Evolutionary conservation across 2,888 invertebrate species (phyloP), one percentile per base, ranked within the genome.

Genomic region (Amphipyra tragopoginis): DNA sequence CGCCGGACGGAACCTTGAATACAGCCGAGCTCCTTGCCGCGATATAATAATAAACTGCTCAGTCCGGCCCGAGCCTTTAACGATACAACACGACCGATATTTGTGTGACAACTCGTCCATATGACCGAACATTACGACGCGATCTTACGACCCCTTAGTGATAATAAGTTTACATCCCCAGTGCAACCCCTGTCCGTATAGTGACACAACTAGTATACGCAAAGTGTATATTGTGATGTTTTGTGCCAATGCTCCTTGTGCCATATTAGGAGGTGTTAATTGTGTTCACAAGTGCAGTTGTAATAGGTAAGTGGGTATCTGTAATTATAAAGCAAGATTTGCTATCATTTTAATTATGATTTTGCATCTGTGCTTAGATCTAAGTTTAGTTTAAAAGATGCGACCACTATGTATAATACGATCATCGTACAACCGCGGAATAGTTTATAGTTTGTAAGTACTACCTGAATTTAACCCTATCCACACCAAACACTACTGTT

Each of bases 161-260:
- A 82, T 59, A 56, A 6, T 21, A 49, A 61, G 55, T 59, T 43
- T 43, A 33, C 53, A 44, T 72, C 78, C 74, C 80, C 85, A 83
- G 81, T 73, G 66, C 49, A 63, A 43, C 58, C 59, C 43, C 29
- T 13, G 10, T 48, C 48, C 34, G 1, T 1, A 76, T 80, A 89
- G 91, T 91, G 90, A 90, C 84, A 87, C 83, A 82, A 85, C 87
- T 85, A 79, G 81, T 88, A 88, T 87, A 88, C 87, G 66, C 43
- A 80, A 73, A 86, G 92, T 92, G 93, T 86, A 88, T 87, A 90
- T 86, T 93, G 93, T 93, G 92, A 93, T 93, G 93, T 91, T 88
- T 89, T 89, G 94, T 93, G 93, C 88, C 86, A 90, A 87, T 71
- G 75, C 83, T 83, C 81, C 80, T 81, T 85, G 92, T 93, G 92